Evolutionary conservation across 2,797 vertebrate species (phyloP).

Genomic region (Malurus leucopterus): DNA sequence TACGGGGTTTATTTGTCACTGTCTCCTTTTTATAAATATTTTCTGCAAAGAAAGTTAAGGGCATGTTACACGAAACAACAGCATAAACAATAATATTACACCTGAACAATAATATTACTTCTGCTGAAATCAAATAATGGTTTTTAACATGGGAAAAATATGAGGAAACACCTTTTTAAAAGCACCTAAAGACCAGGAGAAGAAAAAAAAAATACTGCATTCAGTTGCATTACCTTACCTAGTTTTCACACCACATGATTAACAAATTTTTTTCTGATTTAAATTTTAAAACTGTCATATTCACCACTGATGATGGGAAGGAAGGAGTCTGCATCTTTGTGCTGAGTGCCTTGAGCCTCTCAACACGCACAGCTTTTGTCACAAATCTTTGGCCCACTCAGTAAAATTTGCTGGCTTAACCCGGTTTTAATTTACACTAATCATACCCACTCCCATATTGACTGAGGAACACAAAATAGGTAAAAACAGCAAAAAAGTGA

Average conservation of each 20-base stretch:
- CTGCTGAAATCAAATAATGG: not conserved
- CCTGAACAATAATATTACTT: not conserved
- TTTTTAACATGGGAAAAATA: not conserved
- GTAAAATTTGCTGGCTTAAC: not conserved
- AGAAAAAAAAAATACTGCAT: not conserved
- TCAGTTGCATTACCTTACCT: not conserved
- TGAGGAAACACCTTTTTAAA: not conserved
- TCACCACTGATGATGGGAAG: not conserved
- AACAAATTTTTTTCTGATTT: not conserved
- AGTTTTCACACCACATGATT: not conserved
- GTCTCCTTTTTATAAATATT: not conserved
- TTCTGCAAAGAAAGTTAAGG: not conserved
- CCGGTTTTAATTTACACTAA: not conserved
- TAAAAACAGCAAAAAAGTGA: not conserved
- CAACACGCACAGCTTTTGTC: not conserved
- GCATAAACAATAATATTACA: not conserved
- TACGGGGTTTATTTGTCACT: conserved; percentile 2
- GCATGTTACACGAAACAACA: not conserved
- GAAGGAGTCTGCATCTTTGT: not conserved
- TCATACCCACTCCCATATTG: not conserved
- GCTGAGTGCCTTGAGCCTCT: not conserved
- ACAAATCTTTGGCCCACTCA: not conserved
- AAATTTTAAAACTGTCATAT: not conserved
- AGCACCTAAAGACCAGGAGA: not conserved
- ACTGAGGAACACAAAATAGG: not conserved